Base-by-base conservation (phyloP, 2,888 invertebrate genomes). In the Athripsodes cinereus region DNA sequence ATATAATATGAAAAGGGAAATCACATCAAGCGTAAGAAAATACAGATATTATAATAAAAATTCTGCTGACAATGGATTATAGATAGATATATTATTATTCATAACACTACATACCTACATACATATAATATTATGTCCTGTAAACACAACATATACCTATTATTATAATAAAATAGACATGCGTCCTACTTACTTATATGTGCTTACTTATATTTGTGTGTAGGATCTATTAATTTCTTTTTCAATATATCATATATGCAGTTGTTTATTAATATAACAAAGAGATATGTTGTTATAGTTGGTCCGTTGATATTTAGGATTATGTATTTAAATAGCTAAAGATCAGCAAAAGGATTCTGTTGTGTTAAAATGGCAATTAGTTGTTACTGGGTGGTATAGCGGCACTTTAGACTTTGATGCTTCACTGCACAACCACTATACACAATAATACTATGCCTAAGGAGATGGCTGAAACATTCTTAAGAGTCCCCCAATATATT, bases 141-240 rank as follows among this genome's bases (percentile, higher is more conserved):
- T n/a, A n/a, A n/a, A n/a, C n/a, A n/a, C n/a, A n/a, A n/a, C n/a
- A n/a, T n/a, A n/a, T n/a, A n/a, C n/a, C n/a, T n/a, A n/a, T n/a
- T n/a, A n/a, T n/a, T n/a, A n/a, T n/a, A n/a, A n/a, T n/a, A n/a
- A n/a, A n/a, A n/a, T n/a, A n/a, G n/a, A n/a, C n/a, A n/a, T n/a
- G n/a, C n/a, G n/a, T n/a, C n/a, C n/a, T 62, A 62, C 60, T 62
- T 62, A 62, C 60, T 50, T 62, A 59, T 62, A 57, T 26, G 26
- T 26, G n/a, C n/a, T n/a, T n/a, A n/a, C n/a, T n/a, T n/a, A n/a
- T n/a, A n/a, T n/a, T 6, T 26, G 26, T 26, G 10, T 26, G 26
- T 26, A 6, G 26, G 3, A 26, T 26, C 26, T 26, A n/a, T 10
- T 26, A 26, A 3, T 26, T 26, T 6, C 26, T 26, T 26, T 26